phyloP scores from a whole-genome alignment of 2,888 invertebrate species.

The Noctua comes region DNA sequence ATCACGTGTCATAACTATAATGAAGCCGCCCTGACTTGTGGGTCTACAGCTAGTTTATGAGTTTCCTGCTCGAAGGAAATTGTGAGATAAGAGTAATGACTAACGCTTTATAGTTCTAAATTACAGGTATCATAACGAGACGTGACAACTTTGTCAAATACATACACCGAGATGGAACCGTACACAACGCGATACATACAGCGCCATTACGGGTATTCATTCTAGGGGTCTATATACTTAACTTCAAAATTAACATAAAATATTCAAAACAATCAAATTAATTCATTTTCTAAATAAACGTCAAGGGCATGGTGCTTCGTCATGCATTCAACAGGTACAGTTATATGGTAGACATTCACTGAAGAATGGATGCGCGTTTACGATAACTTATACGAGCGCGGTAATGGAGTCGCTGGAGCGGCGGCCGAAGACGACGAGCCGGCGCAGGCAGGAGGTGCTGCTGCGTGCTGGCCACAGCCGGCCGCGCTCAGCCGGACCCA shows the following conservation, averaged over 20 bases:
- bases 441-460: not conserved
- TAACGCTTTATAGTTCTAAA: constrained; percentile 20
- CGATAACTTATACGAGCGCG: constrained; percentile 64
- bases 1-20: constrained; percentile 36
- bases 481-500: constrained; percentile 65
- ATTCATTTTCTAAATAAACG: constrained; percentile 63
- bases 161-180: constrained; percentile 25
- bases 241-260: constrained; percentile 33
- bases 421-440: constrained; percentile 21
- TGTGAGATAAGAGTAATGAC: constrained; percentile 31
- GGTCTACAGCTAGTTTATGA: constrained; percentile 34
- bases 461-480: constrained; percentile 39
- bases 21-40: constrained; percentile 25
- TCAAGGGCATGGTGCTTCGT: constrained; percentile 69
- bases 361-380: constrained; percentile 72
- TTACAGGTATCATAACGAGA: constrained; percentile 18
- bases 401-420: constrained; percentile 53
- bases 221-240: constrained; percentile 29
- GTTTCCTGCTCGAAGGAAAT: constrained; percentile 23
- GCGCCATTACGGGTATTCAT: constrained; percentile 57
- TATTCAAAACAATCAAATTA: constrained; percentile 62
- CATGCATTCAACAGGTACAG: constrained; percentile 86
- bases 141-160: constrained; percentile 34
- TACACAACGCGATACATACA: constrained; percentile 31
- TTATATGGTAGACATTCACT: constrained; percentile 77